phyloP scores from a whole-genome alignment of 2,888 invertebrate species.

The Thereva unica region DNA sequence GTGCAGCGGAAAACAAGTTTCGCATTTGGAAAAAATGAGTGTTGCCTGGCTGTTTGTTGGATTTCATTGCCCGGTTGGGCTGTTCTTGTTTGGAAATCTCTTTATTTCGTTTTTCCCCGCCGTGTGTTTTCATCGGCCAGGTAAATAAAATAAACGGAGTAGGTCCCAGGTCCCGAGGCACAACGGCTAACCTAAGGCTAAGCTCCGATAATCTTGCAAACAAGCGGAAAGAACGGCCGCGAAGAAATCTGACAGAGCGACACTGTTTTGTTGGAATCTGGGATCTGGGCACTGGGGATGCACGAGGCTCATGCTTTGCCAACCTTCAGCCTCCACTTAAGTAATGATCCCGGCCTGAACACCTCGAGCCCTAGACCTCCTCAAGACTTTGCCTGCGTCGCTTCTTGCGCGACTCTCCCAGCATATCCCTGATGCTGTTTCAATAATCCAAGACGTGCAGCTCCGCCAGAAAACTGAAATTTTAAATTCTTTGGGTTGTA shows the following conservation, averaged over 20 bases:
- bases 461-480: slow-evolving; percentile 30
- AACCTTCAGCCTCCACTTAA: slow-evolving; percentile 32
- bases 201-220: slow-evolving; percentile 21
- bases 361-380: slow-evolving; percentile 17
- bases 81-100: slow-evolving; percentile 24
- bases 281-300: too few relatives aligned
- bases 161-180: too few relatives aligned
- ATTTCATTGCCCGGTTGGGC: slow-evolving; percentile 23
- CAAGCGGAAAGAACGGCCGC: slow-evolving; percentile 32
- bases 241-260: slow-evolving; percentile 33
- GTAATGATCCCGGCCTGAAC: slow-evolving; percentile 29
- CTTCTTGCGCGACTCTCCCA: slow-evolving; percentile 5
- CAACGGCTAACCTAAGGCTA: too few relatives aligned
- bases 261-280: slow-evolving; percentile 28
- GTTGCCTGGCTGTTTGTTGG: slow-evolving; percentile 31
- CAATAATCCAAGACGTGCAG: slow-evolving; percentile 18
- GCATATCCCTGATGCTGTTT: slow-evolving; percentile 14
- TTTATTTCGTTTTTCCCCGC: slow-evolving; percentile 23
- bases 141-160: slow-evolving; percentile 20
- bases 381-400: background rate
- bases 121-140: slow-evolving; percentile 27
- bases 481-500: slow-evolving; percentile 32
- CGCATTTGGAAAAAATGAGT: slow-evolving; percentile 29
- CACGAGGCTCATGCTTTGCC: background rate
- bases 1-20: slow-evolving; percentile 24